Evolutionary conservation across 2,888 invertebrate species (phyloP), one percentile per base, ranked within the genome.

Genomic region (Beris morrisii): DNA sequence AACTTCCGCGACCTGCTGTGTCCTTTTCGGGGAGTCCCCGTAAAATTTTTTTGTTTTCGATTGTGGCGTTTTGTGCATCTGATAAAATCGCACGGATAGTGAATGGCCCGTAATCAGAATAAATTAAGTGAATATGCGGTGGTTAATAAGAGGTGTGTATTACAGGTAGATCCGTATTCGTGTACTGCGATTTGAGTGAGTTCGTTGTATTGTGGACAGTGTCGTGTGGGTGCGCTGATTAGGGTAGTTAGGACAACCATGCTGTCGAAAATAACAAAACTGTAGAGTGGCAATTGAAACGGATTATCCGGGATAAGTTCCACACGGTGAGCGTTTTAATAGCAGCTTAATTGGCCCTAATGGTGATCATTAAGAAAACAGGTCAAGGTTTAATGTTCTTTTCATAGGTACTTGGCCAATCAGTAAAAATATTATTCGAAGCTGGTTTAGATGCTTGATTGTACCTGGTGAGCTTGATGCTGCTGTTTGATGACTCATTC

Each of bases 321-420:
- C 44, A 50, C 61, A 61, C 61, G 61, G 61, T 61, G 13, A 43
- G 48, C 61, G 50, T 50, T 61, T 61, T 61, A 61, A 61, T 61
- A 50, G 61, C 38, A 38, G 22, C 50, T 61, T 52, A 50, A 38
- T 32, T 61, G 38, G 38, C 22, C 22, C 50, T 61, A 7, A 61
- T 15, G 28, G 22, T 28, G n/a, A 12, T 38, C 38, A 61, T 61
- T 52, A 58, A 15, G 13, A 32, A 13, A 9, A 61, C 50, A 22
- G 61, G 61, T 52, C 61, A 61, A 50, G 50, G 52, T 32, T 11
- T 30, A 53, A 31, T 43, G 22, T 28, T 31, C 11, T 38, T 38
- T 38, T 38, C 9, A 22, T 22, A 22, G 22, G 22, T 22, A 22
- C 22, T 22, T 22, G 22, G 22, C 22, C 22, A 22, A 22, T 22